Percentiles rank a stretch among this genome's conserved stretches.
Evolutionary conservation across 1,140 invertebrate species (phyloP).

Genomic region (Ooceraea biroi): DNA sequence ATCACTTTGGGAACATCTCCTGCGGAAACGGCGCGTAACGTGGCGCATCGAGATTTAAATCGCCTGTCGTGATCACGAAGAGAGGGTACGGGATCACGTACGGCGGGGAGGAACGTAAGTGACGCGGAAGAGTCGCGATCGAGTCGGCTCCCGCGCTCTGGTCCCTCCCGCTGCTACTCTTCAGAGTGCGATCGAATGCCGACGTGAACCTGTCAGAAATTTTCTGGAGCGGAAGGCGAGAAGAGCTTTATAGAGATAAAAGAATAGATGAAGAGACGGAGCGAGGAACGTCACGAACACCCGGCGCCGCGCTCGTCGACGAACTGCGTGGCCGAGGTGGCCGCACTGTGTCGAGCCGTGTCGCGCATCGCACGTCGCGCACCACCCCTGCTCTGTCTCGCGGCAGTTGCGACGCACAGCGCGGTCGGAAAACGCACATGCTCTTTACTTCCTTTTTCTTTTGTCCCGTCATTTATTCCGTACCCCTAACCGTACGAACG

Average conservation of each 20-base stretch:
- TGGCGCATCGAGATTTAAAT: constrained; percentile 14
- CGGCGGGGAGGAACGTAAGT: neutral
- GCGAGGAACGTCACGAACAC: constrained; percentile 11
- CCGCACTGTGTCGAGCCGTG: neutral
- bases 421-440: neutral
- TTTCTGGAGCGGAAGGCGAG: neutral
- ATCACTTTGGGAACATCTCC: too few relatives aligned
- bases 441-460: too few relatives aligned
- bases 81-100: too few relatives aligned
- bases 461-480: too few relatives aligned
- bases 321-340: constrained; percentile 70
- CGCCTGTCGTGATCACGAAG: too few relatives aligned
- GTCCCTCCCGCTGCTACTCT: neutral
- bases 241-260: too few relatives aligned
- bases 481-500: too few relatives aligned
- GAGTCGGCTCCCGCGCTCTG: neutral
- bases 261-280: too few relatives aligned
- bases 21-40: too few relatives aligned
- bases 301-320: constrained; percentile 72
- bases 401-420: neutral
- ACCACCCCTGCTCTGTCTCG: constrained; percentile 22
- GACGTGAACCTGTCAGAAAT: constrained; percentile 40
- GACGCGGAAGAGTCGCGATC: constrained; percentile 28
- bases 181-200: constrained; percentile 34
- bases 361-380: neutral